phyloP scores from a whole-genome alignment of 2,888 invertebrate genomes.

The Nysson spinosus region DNA sequence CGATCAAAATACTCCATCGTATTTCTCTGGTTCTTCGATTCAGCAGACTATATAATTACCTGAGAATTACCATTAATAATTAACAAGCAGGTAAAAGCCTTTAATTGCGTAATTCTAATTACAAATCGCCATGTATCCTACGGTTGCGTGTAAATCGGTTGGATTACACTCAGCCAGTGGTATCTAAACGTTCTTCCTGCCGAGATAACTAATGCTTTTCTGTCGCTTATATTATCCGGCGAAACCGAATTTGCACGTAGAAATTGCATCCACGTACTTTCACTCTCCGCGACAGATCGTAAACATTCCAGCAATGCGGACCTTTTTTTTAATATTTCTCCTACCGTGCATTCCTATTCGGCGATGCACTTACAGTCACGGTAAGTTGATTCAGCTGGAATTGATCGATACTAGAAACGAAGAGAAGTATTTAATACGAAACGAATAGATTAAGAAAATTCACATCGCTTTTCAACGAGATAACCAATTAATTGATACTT shows the following conservation, averaged over 20 bases:
- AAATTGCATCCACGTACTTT: constrained; percentile 13
- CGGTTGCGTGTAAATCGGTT: no score
- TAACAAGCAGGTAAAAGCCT: no score
- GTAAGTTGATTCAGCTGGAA: constrained; percentile 17
- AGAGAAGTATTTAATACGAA: constrained; percentile 30
- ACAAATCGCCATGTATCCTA: no score
- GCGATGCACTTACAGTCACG: neutral
- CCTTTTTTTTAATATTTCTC: neutral
- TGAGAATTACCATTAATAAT: no score
- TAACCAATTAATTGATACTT: no score
- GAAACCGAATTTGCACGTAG: constrained; percentile 7
- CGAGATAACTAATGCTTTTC: neutral
- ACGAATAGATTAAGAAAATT: no score
- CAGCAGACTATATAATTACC: no score
- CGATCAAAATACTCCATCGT: no score
- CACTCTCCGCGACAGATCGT: constrained; percentile 26
- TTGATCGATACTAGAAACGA: constrained; percentile 27
- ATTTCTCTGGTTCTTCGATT: no score
- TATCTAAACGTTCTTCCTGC: neutral
- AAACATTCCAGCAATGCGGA: constrained; percentile 12
- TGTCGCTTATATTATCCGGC: neutral
- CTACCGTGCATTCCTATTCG: constrained; percentile 9
- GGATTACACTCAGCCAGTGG: neutral
- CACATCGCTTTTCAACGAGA: no score
- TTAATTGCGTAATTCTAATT: no score